phyloP scores from a whole-genome alignment of 1,140 invertebrate genomes.

The Gonatopus flavifemur region DNA sequence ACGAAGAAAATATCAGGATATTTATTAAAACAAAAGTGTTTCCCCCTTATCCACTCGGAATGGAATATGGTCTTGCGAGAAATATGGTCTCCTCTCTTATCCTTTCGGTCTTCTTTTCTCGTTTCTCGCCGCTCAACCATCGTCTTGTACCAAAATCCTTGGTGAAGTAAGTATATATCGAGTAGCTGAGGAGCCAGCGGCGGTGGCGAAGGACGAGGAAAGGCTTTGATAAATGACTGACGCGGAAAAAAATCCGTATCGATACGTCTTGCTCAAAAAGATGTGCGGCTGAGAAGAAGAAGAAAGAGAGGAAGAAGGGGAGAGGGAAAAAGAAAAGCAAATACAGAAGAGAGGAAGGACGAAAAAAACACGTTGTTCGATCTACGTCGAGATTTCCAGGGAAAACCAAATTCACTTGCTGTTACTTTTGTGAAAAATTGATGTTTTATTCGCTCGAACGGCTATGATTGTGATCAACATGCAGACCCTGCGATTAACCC shows the following conservation, averaged over 20 bases:
- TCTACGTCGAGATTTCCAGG: too few species aligned
- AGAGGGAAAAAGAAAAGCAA: background rate
- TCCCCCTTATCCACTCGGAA: too few species aligned
- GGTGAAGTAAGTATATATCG: slow-evolving; percentile 20
- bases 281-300: slow-evolving; percentile 27
- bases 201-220: slow-evolving; percentile 30
- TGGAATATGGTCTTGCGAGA: too few species aligned
- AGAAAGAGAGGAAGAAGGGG: background rate
- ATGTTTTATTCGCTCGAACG: too few species aligned
- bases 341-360: slow-evolving; percentile 3
- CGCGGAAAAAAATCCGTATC: slow-evolving; percentile 51
- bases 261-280: slow-evolving; percentile 54
- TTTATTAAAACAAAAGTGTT: too few species aligned
- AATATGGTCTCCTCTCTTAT: too few species aligned
- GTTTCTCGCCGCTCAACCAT: slow-evolving; percentile 8
- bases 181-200: slow-evolving; percentile 28
- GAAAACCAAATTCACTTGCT: too few species aligned
- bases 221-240: slow-evolving; percentile 55
- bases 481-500: too few species aligned
- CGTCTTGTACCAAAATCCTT: slow-evolving; percentile 20
- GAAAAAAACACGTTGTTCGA: too few species aligned
- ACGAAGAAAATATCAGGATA: too few species aligned
- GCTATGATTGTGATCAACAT: too few species aligned
- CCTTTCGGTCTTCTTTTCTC: background rate
- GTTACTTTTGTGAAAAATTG: too few species aligned